Evolutionary conservation across 1,140 invertebrate genomes (phyloP).

Genomic region (Antheraea pernyi): DNA sequence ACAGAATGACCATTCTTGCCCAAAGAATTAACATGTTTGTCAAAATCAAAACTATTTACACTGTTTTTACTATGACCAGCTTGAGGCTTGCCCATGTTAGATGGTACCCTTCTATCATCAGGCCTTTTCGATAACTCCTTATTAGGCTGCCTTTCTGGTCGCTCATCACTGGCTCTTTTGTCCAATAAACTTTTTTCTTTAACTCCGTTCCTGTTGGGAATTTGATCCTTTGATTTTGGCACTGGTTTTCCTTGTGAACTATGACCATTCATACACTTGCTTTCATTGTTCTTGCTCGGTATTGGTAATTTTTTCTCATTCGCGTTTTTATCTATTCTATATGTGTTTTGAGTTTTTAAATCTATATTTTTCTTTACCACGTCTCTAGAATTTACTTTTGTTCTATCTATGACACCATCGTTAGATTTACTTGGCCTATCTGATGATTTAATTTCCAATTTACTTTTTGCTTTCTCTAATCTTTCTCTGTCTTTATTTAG

Average conservation of each 20-base stretch:
- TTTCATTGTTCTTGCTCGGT: slow-evolving; percentile 34
- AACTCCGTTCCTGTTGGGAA: slow-evolving; percentile 31
- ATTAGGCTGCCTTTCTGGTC: slow-evolving; percentile 36
- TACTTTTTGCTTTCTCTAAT: slow-evolving; percentile 62
- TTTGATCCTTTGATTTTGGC: slow-evolving; percentile 52
- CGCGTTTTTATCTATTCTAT: slow-evolving; percentile 71
- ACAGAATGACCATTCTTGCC: slow-evolving; percentile 37
- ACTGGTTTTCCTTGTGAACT: slow-evolving; percentile 53
- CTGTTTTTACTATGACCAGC: slow-evolving; percentile 50
- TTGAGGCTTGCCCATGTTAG: slow-evolving; percentile 24
- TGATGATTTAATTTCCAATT: slow-evolving; percentile 45
- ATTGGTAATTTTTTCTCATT: slow-evolving; percentile 47
- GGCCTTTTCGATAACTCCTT: slow-evolving; percentile 40
- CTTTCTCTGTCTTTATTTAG: slow-evolving; percentile 59
- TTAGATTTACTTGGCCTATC: slow-evolving; percentile 45
- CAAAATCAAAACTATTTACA: slow-evolving; percentile 64
- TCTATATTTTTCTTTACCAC: slow-evolving; percentile 62
- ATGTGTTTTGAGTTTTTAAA: slow-evolving; percentile 69
- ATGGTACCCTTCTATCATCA: slow-evolving; percentile 40
- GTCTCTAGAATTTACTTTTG: slow-evolving; percentile 47
- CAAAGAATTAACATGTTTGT: slow-evolving; percentile 64
- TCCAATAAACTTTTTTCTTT: slow-evolving; percentile 41
- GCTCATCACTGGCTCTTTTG: slow-evolving; percentile 32
- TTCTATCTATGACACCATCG: slow-evolving; percentile 48
- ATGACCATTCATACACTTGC: slow-evolving; percentile 52